phyloP scores from a whole-genome alignment of 2,113 vertebrate species.

The Zapornia atra region DNA sequence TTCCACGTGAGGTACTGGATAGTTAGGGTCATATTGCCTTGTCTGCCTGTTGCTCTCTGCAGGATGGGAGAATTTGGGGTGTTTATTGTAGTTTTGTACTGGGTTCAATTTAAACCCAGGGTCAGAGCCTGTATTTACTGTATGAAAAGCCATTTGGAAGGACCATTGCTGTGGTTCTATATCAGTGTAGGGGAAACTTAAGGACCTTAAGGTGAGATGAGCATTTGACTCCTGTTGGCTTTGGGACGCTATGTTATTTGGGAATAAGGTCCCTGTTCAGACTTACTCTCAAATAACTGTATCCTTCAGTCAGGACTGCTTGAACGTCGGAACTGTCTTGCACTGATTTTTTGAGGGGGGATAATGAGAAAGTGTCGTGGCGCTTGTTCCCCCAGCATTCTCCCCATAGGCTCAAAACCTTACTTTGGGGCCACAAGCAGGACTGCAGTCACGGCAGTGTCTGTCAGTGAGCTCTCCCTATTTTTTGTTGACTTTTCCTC shows the following conservation, averaged over 20 bases:
- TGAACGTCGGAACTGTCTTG: background rate
- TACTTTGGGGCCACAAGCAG: background rate
- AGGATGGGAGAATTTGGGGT: background rate
- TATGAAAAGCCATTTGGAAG: background rate
- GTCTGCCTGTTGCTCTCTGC: background rate
- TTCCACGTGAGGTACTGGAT: background rate
- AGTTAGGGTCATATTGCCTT: background rate
- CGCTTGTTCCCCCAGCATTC: background rate
- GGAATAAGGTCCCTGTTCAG: background rate
- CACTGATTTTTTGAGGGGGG: background rate
- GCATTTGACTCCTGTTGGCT: background rate
- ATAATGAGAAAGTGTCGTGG: background rate
- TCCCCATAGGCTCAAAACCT: background rate
- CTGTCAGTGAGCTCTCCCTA: background rate
- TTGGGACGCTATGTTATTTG: background rate
- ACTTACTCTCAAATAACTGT: background rate
- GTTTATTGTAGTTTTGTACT: background rate
- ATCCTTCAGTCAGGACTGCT: background rate
- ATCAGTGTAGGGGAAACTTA: background rate
- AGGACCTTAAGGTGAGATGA: background rate
- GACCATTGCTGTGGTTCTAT: background rate
- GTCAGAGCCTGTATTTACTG: background rate
- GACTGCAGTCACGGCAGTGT: background rate
- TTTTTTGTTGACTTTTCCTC: slow-evolving; percentile 22
- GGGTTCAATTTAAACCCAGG: background rate